phyloP scores from a whole-genome alignment of 2,888 invertebrate species.

The Erannis defoliaria region DNA sequence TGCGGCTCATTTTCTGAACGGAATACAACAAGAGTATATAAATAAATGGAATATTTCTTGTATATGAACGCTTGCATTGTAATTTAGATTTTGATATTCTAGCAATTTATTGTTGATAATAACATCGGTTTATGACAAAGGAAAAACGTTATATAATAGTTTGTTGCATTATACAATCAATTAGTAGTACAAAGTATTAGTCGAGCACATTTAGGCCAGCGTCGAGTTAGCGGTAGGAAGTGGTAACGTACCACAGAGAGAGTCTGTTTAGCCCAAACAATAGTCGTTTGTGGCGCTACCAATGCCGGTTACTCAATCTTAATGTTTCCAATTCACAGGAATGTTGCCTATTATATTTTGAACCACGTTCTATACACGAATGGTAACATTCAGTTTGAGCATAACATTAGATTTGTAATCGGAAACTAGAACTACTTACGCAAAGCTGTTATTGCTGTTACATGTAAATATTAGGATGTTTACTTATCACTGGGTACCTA shows the following conservation, averaged over 20 bases:
- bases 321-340: slow-evolving; percentile 6
- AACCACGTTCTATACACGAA: not conserved
- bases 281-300: slow-evolving; percentile 17
- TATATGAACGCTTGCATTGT: too few species aligned
- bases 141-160: not conserved
- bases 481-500: not conserved
- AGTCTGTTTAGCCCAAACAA: slow-evolving; percentile 27
- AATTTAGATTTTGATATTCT: not conserved
- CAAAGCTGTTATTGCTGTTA: too few species aligned
- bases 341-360: slow-evolving; percentile 5
- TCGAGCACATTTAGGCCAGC: slow-evolving; percentile 16
- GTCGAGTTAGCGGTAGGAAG: slow-evolving; percentile 19
- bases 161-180: not conserved
- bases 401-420: not conserved
- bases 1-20: too few species aligned
- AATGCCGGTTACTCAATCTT: slow-evolving; percentile 11
- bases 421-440: not conserved
- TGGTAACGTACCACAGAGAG: slow-evolving; percentile 9
- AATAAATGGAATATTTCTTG: too few species aligned
- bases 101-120: not conserved
- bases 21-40: too few species aligned
- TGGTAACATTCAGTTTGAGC: not conserved
- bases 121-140: not conserved
- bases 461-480: too few species aligned
- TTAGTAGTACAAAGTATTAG: slow-evolving; percentile 1